Percentiles rank a stretch among this genome's conserved stretches.
Evolutionary conservation across 2,797 vertebrate genomes (phyloP).

Genomic region (Hypotaenidia okinawae): DNA sequence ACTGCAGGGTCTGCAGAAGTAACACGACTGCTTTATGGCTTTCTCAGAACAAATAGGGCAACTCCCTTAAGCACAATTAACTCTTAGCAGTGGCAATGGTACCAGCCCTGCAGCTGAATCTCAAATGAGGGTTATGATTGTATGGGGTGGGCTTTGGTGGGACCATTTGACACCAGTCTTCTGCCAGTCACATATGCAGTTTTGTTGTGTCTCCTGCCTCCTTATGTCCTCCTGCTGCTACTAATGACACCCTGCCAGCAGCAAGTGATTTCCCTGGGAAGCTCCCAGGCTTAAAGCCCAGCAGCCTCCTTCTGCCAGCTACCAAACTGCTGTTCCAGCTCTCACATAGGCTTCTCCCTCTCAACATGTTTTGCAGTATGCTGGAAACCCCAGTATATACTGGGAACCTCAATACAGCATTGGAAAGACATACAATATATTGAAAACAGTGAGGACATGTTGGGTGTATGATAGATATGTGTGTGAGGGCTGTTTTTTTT

Average conservation of each 20-base stretch:
- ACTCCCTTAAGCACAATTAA: not conserved
- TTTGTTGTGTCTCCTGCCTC: not conserved
- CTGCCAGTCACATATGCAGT: not conserved
- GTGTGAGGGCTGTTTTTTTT: not conserved
- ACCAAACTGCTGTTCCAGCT: not conserved
- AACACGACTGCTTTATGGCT: not conserved
- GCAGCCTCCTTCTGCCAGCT: not conserved
- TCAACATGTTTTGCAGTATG: rapidly evolving
- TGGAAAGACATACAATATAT: not conserved
- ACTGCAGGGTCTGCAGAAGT: not conserved
- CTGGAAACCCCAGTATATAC: not conserved
- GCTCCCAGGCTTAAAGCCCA: not conserved
- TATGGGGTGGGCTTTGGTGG: not conserved
- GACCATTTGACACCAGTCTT: not conserved
- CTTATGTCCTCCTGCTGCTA: conserved; percentile 29
- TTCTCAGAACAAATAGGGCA: not conserved
- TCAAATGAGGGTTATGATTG: not conserved
- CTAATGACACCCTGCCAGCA: conserved; percentile 25
- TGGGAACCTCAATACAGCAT: not conserved
- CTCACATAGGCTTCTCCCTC: not conserved
- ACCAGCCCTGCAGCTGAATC: not conserved
- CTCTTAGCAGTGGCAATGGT: not conserved
- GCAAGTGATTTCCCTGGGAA: not conserved
- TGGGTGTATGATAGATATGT: not conserved
- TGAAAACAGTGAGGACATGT: not conserved